Base-by-base conservation (phyloP, 2,888 invertebrate genomes). In the Diarsia brunnea region DNA sequence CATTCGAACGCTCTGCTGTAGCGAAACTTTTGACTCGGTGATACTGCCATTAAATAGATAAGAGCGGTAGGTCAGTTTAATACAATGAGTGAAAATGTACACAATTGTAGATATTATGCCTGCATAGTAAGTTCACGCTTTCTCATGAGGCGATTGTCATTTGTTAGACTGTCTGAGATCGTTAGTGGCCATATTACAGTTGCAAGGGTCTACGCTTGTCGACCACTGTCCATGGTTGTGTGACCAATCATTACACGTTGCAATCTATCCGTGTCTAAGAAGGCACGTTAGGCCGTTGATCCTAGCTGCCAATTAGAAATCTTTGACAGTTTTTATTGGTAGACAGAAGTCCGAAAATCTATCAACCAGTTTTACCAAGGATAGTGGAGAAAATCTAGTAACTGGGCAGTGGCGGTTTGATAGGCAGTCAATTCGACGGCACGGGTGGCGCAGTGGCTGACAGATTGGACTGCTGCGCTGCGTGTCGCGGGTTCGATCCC, bases 21-120 rank as follows among this genome's bases (percentile, higher is more conserved):
- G 71, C 16, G 49, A 77, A 82, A 85, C 85, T 82, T 85, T 85
- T 77, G 82, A 82, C 68, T 73, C 71, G 14, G 47, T 85, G 77
- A 69, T 66, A 61, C 76, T 53, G 49, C 63, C 55, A n/a, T 16
- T 11, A 21, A 38, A 14, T n/a, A 73, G 4, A 61, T 53, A 11
- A 8, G 3, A 14, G 19, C 31, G 73, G 45, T 53, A 80, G 73
- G 45, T 14, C 2, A 16, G 21, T 0, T 60, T 7, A 2, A 21
- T 60, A 19, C 31, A 38, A 11, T 0, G 2, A 51, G 7, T 14
- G 11, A 73, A 76, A 73, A 24, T 1, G 4, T 19, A 16, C 14
- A 19, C 47, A 19, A 16, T n/a, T n/a, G 45, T 19, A 0, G 1
- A 38, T 24, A 27, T 58, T 1, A 58, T 8, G 58, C 8, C 27